A percentile compares a stretch with the other conserved stretches of the same genome.
Conservation (phyloP, 2,888 invertebrate species). For the Bhutanitis thaidina region DNA sequence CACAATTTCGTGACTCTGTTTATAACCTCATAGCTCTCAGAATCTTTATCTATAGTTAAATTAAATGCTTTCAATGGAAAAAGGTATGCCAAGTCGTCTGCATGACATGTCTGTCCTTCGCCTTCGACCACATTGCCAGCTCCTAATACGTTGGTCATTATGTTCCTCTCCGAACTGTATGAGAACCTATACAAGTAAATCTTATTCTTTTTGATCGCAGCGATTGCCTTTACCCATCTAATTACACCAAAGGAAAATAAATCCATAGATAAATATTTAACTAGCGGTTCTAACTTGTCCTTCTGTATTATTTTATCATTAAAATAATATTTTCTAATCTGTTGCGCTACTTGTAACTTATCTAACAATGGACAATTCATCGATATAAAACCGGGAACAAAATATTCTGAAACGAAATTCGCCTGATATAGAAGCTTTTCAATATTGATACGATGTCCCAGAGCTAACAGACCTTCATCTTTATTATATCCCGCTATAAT, state of each 20-base stretch:
- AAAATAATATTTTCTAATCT: conserved; percentile 43
- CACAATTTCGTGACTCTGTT: conserved; percentile 47
- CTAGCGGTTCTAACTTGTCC: conserved; percentile 28
- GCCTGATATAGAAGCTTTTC: conserved; percentile 33
- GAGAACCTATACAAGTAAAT: conserved; percentile 42
- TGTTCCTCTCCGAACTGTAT: conserved; percentile 40
- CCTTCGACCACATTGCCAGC: conserved; percentile 21
- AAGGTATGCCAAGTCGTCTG: conserved; percentile 39
- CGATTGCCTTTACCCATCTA: conserved; percentile 31
- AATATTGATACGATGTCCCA: conserved; percentile 21
- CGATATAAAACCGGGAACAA: conserved; percentile 39
- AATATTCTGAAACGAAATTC: conserved; percentile 40
- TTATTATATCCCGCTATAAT: conserved; percentile 84
- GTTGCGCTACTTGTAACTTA: conserved; percentile 41
- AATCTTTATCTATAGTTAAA: conserved; percentile 23
- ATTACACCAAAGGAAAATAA: conserved; percentile 29
- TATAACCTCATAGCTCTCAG: conserved; percentile 40
- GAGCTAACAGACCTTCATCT: conserved; percentile 80
- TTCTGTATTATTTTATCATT: conserved; percentile 24
- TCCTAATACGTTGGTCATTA: conserved; percentile 21
- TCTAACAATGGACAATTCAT: conserved; percentile 33
- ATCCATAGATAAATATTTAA: conserved; percentile 30
- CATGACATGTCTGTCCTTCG: conserved; percentile 26
- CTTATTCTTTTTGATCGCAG: conserved; percentile 29
- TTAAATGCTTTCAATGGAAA: conserved; percentile 28